Evolutionary conservation across 2,113 vertebrate genomes (phyloP).

Genomic region (Petromus typicus): DNA sequence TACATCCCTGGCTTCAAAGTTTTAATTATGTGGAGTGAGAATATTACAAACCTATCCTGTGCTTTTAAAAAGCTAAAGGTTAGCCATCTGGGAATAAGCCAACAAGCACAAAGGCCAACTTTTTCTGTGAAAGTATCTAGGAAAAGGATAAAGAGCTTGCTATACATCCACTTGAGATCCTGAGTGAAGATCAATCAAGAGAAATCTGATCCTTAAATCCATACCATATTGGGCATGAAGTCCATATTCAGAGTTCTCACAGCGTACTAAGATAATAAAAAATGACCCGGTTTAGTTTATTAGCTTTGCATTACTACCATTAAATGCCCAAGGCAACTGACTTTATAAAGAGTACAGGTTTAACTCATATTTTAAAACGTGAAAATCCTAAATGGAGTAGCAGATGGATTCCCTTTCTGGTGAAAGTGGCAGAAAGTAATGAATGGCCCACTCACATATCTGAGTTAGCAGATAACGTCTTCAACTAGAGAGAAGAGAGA

Average conservation of each 20-base stretch:
- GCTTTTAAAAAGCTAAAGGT: background rate
- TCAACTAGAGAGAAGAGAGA: background rate
- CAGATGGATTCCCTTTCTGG: background rate
- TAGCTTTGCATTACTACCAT: background rate
- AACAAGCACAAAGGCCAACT: background rate
- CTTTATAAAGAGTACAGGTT: background rate
- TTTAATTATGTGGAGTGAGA: background rate
- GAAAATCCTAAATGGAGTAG: background rate
- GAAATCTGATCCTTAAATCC: background rate
- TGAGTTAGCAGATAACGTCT: background rate
- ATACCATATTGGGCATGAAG: background rate
- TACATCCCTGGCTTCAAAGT: background rate
- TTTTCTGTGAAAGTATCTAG: background rate
- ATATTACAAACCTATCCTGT: background rate
- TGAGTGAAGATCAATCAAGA: background rate
- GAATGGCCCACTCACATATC: background rate
- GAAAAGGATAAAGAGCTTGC: background rate
- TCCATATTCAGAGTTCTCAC: background rate
- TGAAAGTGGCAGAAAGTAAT: background rate
- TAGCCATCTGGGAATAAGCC: background rate
- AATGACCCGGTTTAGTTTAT: background rate
- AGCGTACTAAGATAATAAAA: background rate
- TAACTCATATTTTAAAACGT: background rate
- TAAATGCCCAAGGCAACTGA: background rate
- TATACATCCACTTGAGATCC: background rate